A percentile compares a stretch with the other conserved stretches of the same genome.
These are phyloP conservation scores for Phrynosoma platyrhinos DNA, from an alignment of 2,113 vertebrate species.

Conservation along the genomic window DNA sequence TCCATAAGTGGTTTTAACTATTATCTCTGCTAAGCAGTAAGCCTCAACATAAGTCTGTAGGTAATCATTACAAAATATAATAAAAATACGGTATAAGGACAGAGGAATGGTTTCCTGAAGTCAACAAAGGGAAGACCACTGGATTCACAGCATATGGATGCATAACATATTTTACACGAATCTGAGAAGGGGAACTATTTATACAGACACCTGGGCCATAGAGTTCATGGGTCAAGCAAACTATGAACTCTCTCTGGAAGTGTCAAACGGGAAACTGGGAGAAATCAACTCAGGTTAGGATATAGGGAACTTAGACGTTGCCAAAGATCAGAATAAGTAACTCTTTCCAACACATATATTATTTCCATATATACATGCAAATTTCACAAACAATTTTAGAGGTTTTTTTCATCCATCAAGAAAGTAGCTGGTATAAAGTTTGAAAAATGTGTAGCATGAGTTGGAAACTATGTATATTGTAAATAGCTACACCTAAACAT, in stretches of 20 bases:
- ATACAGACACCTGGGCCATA: neutral
- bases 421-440: neutral
- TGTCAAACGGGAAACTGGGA: neutral
- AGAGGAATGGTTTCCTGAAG: neutral
- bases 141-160: neutral
- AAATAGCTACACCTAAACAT: neutral
- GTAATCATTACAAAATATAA: neutral
- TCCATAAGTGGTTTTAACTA: neutral
- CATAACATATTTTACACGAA: neutral
- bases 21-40: neutral
- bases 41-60: neutral
- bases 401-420: neutral
- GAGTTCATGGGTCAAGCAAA: neutral
- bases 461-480: neutral
- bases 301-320: neutral
- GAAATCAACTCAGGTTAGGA: neutral
- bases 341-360: neutral
- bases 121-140: neutral
- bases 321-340: neutral
- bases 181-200: neutral
- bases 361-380: neutral
- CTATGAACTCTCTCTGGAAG: neutral
- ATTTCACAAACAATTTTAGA: neutral
- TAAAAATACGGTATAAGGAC: neutral
- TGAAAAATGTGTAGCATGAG: neutral